Conservation (phyloP, 2,113 vertebrate species). For the Centrocercus urophasianus region DNA sequence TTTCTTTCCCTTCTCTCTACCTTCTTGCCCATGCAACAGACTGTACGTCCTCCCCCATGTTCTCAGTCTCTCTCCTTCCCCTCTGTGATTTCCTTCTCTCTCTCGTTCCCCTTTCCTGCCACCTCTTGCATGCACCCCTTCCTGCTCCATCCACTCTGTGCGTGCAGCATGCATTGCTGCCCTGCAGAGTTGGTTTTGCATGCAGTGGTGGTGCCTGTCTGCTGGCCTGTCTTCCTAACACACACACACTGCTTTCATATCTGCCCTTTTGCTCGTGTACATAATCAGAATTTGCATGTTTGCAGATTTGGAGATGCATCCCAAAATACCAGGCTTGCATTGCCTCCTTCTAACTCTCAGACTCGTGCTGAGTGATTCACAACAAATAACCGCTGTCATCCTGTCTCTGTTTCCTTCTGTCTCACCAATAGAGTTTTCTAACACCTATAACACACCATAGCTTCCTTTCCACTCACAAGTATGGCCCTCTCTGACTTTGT, state of each 20-base stretch:
- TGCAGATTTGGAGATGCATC: neutral
- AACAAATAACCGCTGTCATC: neutral
- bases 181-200: neutral
- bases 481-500: neutral
- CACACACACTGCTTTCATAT: neutral
- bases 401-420: constrained; percentile 4
- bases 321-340: neutral
- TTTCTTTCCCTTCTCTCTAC: constrained; percentile 11
- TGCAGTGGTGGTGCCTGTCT: neutral
- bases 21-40: neutral
- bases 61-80: neutral
- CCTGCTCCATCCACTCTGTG: neutral
- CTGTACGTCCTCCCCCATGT: neutral
- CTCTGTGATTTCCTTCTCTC: constrained; percentile 30
- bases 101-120: constrained; percentile 35
- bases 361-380: neutral
- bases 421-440: neutral
- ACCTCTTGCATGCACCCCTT: neutral
- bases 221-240: neutral
- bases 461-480: neutral
- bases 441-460: neutral
- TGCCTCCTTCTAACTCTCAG: neutral
- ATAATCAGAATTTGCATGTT: neutral
- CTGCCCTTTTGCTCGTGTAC: neutral
- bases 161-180: neutral